Evolutionary conservation across 92 coral and sea anemone species (phyloP).

Genomic region (Meandrina meandrites): DNA sequence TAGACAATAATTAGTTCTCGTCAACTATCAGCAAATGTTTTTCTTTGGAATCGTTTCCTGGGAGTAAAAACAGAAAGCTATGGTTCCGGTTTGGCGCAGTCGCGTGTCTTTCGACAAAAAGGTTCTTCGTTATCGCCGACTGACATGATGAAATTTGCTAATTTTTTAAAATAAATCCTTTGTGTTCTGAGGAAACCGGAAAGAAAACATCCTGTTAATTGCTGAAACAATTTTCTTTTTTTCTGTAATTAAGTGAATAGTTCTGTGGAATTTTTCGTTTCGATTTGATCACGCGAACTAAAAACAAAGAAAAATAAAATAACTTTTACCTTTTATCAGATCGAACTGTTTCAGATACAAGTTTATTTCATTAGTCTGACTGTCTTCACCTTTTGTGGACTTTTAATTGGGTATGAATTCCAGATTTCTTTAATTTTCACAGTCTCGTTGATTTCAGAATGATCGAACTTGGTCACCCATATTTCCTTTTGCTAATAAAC

Average conservation of each 20-base stretch:
- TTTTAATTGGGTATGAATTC: not conserved
- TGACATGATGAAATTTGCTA: slow-evolving; percentile 5
- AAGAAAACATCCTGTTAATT: slow-evolving; percentile 28
- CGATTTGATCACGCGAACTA: slow-evolving; percentile 22
- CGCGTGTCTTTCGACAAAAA: slow-evolving; percentile 27
- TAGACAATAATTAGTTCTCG: not conserved
- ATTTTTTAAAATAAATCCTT: slow-evolving; percentile 28
- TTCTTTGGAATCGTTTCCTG: slow-evolving; percentile 17
- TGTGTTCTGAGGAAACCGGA: slow-evolving; percentile 33
- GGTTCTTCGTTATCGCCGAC: slow-evolving; percentile 11
- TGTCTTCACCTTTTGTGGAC: not conserved
- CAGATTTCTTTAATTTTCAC: not conserved
- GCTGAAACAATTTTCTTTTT: not conserved
- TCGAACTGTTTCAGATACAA: not conserved
- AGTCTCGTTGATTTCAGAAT: not conserved
- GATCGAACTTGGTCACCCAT: not conserved
- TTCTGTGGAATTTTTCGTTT: slow-evolving; percentile 5
- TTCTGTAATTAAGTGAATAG: slow-evolving; percentile 12
- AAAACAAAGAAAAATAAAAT: not conserved
- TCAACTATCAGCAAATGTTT: not conserved
- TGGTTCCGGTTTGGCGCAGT: slow-evolving; percentile 10
- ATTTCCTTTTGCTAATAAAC: not conserved
- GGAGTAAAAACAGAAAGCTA: not conserved
- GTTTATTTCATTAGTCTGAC: not conserved
- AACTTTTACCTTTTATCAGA: not conserved